A percentile compares a stretch with the other conserved stretches of the same genome.
phyloP scores from a whole-genome alignment of 1,140 invertebrate species.

The Potamilus streckersoni region DNA sequence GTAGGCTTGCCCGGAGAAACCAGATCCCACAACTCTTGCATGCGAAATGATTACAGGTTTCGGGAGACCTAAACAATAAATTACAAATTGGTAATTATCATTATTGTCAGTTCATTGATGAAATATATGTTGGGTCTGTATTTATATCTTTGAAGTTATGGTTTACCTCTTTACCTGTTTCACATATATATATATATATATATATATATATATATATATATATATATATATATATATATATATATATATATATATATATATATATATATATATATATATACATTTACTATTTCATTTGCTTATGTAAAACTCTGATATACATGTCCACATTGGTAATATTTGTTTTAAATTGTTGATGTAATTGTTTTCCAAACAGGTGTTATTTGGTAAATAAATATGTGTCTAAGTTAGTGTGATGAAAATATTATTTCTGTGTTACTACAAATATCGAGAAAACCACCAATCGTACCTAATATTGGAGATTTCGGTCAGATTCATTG shows the following conservation, averaged over 20 bases:
- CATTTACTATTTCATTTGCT: not conserved
- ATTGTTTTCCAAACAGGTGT: too few relatives aligned
- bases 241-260: too few relatives aligned
- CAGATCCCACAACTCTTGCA: conserved; percentile 11
- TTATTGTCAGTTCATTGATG: too few relatives aligned
- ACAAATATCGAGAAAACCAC: not conserved
- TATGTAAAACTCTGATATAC: not conserved
- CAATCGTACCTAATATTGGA: not conserved
- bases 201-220: too few relatives aligned
- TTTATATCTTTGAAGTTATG: not conserved
- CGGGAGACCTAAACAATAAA: conserved; percentile 26
- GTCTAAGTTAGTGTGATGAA: too few relatives aligned
- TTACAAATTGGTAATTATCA: not conserved
- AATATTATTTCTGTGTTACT: too few relatives aligned
- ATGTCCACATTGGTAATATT: not conserved
- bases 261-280: not conserved
- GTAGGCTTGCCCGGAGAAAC: conserved; percentile 12
- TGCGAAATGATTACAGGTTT: conserved; percentile 47
- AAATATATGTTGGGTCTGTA: not conserved
- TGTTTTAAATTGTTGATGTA: not conserved
- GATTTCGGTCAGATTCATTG: not conserved
- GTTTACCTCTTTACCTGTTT: too few relatives aligned
- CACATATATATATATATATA: too few relatives aligned
- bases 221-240: too few relatives aligned
- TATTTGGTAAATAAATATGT: too few relatives aligned